Base-by-base conservation (phyloP, 2,113 vertebrate species). In the Archocentrus centrarchus region DNA sequence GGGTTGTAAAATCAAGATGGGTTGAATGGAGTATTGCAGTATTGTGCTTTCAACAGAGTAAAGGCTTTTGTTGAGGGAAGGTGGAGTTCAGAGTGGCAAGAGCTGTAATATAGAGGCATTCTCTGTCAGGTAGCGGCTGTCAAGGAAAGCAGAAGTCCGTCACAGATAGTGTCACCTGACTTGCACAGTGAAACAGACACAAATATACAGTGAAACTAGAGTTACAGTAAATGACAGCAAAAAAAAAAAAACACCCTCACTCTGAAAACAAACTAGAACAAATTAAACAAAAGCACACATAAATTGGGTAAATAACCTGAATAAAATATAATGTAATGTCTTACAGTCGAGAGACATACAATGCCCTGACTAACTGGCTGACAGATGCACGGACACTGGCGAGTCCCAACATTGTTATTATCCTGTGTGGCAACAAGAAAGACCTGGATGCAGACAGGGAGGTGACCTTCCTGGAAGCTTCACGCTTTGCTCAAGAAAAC, bases 361-460 rank as follows among this genome's bases (percentile, higher is more conserved):
- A 98, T 22, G 96, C 97, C 0, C 93, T 98, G 84, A 97, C 97
- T 32, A 97, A 98, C 92, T 98, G 97, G 97, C 95, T 98, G 87
- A 97, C 97, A 0, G 97, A 98, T 0, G 97, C 97, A 11, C 96
- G 97, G 80, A 98, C 97, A 0, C 94, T 98, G 84, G 97, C 97
- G 11, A 98, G 97, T 82, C 97, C 97, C 84, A 98, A 98, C 92
- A 98, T 98, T 1, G 96, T 97, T 79, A 97, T 98, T 76, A 98
- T 98, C 86, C 95, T 98, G 73, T 98, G 97, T 17, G 97, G 97
- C 59, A 98, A 98, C 91, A 98, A 98, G 96, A 98, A 98, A 87
- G 97, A 98, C 89, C 92, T 98, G 95, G 97, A 98, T 13, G 96
- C 97, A 0, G 97, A 98, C 84, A 94, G 97, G 1, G 97, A 98